Percentiles rank a stretch among this genome's conserved stretches.
These are phyloP conservation scores for Eremophila alpestris DNA, from an alignment of 2,797 vertebrate genomes.

Conservation along the genomic window DNA sequence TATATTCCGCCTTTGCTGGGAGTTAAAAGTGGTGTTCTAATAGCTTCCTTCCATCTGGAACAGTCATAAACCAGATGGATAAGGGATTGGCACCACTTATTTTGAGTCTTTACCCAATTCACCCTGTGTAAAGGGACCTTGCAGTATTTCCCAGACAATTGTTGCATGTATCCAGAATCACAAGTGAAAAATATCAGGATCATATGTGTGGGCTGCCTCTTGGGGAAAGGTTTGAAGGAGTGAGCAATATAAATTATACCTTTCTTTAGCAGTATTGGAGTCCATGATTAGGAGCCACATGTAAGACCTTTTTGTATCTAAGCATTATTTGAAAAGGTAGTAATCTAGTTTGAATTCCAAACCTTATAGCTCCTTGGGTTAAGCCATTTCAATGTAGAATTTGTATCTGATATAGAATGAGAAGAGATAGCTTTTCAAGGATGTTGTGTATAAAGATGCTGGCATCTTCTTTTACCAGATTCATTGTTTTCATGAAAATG, in stretches of 20 bases:
- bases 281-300: background rate
- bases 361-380: background rate
- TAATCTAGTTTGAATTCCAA: background rate
- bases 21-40: conserved; percentile 62
- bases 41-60: conserved; percentile 66
- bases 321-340: background rate
- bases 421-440: background rate
- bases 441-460: background rate
- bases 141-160: conserved; percentile 44
- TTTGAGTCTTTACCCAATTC: conserved; percentile 54
- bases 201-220: background rate
- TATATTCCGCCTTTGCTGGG: conserved; percentile 33
- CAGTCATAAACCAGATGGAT: conserved; percentile 68
- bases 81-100: conserved; percentile 58
- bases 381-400: background rate
- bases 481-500: background rate
- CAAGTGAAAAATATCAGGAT: conserved; percentile 10
- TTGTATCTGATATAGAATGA: background rate
- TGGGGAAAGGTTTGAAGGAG: background rate
- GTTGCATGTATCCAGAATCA: conserved; percentile 39
- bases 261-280: background rate
- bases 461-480: background rate
- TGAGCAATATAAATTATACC: background rate
- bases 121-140: conserved; percentile 42
- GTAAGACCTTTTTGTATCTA: background rate